phyloP scores from a whole-genome alignment of 2,113 vertebrate genomes.

The Periophthalmodon schlosseri region DNA sequence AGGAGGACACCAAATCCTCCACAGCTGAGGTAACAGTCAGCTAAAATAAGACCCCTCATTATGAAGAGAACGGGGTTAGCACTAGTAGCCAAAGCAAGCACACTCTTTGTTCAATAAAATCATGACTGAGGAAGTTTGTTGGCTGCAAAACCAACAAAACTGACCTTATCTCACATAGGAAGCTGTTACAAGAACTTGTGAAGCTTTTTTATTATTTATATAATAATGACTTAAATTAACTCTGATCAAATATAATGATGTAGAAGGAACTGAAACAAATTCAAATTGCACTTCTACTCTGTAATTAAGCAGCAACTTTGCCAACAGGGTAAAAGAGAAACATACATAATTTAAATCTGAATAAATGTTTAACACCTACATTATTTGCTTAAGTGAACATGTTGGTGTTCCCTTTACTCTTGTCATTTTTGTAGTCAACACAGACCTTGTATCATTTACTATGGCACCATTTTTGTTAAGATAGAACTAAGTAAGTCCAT shows the following conservation, averaged over 20 bases:
- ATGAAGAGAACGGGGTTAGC: neutral
- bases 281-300: neutral
- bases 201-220: neutral
- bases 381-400: neutral
- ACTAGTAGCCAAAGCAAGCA: neutral
- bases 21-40: constrained; percentile 57
- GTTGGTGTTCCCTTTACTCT: neutral
- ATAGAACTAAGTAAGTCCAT: neutral
- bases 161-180: neutral
- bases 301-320: neutral
- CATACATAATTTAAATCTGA: neutral
- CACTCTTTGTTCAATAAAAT: constrained; percentile 7
- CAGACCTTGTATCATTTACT: no score
- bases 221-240: no score
- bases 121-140: constrained; percentile 4
- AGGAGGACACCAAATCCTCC: constrained; percentile 42
- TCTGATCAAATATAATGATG: no score
- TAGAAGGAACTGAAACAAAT: neutral
- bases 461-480: neutral
- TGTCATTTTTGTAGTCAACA: neutral
- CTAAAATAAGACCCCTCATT: constrained; percentile 27
- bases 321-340: neutral
- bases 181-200: neutral
- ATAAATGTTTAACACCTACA: neutral
- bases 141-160: neutral